phyloP scores from a whole-genome alignment of 2,797 vertebrate species.

The Sphenopsis melanotis region DNA sequence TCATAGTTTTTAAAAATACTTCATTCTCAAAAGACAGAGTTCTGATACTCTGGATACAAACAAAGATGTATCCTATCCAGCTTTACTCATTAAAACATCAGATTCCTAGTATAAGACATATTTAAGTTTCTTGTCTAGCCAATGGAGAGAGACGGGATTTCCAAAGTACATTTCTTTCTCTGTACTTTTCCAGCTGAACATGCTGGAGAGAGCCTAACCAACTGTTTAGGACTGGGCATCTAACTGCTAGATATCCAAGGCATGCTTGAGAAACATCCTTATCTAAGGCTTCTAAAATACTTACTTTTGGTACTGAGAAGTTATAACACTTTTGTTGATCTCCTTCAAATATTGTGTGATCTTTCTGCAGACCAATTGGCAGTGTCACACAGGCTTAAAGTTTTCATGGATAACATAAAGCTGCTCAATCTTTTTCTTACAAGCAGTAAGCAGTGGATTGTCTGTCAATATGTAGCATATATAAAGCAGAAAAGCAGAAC shows the following conservation, averaged over 20 bases:
- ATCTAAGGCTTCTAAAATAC: background rate
- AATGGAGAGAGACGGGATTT: background rate
- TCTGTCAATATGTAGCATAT: background rate
- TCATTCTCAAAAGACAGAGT: background rate
- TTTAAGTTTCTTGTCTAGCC: background rate
- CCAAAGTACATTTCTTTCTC: background rate
- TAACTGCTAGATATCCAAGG: background rate
- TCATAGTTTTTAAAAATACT: background rate
- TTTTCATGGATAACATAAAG: background rate
- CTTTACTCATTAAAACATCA: background rate
- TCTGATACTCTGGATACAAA: background rate
- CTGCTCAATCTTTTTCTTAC: background rate
- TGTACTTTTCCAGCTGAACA: background rate
- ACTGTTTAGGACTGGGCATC: background rate
- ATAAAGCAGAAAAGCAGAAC: background rate
- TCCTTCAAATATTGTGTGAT: background rate
- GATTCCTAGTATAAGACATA: background rate
- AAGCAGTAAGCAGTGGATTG: background rate
- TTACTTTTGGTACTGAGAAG: background rate
- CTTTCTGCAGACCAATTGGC: background rate
- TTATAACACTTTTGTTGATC: background rate
- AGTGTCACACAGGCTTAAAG: background rate
- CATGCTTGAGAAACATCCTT: background rate
- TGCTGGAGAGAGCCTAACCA: background rate
- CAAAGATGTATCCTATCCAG: accelerated